Base-by-base conservation (phyloP, 1,140 invertebrate species). In the Tetramorium alpestre region DNA sequence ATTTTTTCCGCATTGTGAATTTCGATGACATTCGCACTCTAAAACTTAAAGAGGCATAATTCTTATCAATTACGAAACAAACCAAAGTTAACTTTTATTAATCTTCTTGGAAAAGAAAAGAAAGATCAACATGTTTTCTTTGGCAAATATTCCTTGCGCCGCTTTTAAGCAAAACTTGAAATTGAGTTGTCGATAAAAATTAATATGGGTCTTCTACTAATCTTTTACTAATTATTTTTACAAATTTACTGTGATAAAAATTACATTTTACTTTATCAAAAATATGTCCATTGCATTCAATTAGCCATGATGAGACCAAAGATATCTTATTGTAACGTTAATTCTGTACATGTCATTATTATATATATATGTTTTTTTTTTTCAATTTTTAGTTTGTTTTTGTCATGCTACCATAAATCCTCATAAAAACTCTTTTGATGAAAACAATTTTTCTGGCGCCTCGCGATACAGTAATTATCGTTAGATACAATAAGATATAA, bases 111-210 rank as follows among this genome's bases (percentile, higher is more conserved):
- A 72, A 87, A 78, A 89, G 77, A 89, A 87, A 64, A 51, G 75
- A 87, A 86, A 87, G 60, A 67, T 16, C 10, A 3, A 16, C n/a
- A 38, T 38, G 58, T 84, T 88, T 90, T 78, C 88, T 90, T 89
- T 89, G 88, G 85, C 78, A 90, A 51, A 22, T 62, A 87, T 85
- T 87, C 88, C 87, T 82, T 28, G 16, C 47, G 70, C 56, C 10
- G 11, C 49, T 84, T 77, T 72, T 47, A 81, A 4, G 56, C 11
- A 54, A 88, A 41, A 80, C 11, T 58, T 80, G 69, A 70, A 89
- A 86, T 87, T 82, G 54, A 28, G n/a, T 41, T 90, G 47, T 85
- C 60, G 33, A 85, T 85, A 65, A 85, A 62, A 62, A 76, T 76
- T 76, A 77, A 65, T 87, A 89, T 87, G 89, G 88, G 67, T 67